Base-by-base conservation (phyloP, 2,797 vertebrate genomes). In the Ciconia nigra region DNA sequence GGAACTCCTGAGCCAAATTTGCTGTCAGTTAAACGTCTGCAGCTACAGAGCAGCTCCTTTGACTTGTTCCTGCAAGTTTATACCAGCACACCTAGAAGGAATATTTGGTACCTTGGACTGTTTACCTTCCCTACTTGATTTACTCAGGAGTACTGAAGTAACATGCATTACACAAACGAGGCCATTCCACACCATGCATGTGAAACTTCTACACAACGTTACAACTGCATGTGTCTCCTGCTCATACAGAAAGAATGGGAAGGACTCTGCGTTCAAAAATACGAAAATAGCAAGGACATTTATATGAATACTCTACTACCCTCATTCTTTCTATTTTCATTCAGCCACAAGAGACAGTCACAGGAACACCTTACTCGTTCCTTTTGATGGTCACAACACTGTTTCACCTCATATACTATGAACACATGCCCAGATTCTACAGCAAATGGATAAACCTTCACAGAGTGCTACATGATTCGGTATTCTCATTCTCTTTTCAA, bases 91-190 rank as follows among this genome's bases (percentile, higher is more conserved):
- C 26, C 71, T 37, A 46, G 39, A 26, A 31, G 31, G 19, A 80
- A 33, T 72, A 46, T 46, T 55, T 85, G 52, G 33, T 77, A 39
- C 37, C 59, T 74, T 41, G 51, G 61, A 16, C 47, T 46, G n/a
- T 83, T 76, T 13, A 31, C 42, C 46, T 59, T 65, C 61, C 51
- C 71, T 39, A 9, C n/a, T 13, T 25, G 11, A 59, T 54, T 29
- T 63, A 49, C 55, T 54, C 39, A 25, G 16, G 16, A 55, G 33
- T 54, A 44, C 28, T 20, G 26, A 28, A 65, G 63, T 10, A 79
- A 37, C 0, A 0, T 42, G 51, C 28, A 13, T 72, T 17, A 61
- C 31, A 58, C 47, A 57, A 35, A 59, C 0, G 0, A n/a, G 81
- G 52, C n/a, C 25, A 8, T 70, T 37, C 61, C 52, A 69, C n/a